Conservation (phyloP, 1,140 invertebrate genomes). For the Xylocopa sonorina region DNA sequence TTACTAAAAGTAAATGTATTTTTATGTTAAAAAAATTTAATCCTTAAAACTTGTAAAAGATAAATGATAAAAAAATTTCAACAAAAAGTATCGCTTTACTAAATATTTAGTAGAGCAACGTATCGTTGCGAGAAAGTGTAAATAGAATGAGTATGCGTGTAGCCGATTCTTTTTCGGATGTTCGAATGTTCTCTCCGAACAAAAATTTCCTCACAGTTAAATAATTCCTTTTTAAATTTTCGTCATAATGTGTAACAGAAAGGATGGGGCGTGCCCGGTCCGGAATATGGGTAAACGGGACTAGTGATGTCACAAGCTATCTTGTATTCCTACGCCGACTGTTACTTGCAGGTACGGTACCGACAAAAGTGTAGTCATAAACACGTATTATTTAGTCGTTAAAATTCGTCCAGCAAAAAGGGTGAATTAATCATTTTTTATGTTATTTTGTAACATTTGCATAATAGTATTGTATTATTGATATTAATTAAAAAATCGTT, state of each 20-base stretch:
- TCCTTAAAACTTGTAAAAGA: no score
- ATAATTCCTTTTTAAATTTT: constrained; percentile 7
- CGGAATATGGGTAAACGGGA: constrained; percentile 71
- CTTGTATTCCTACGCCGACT: constrained; percentile 69
- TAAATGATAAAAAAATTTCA: no score
- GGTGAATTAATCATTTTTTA: neutral
- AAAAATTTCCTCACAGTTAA: neutral
- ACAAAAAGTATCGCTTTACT: neutral
- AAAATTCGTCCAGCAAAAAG: neutral
- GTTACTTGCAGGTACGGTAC: constrained; percentile 47
- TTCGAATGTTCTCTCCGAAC: no score
- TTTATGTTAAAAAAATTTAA: no score
- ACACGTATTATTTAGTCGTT: neutral
- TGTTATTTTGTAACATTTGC: neutral
- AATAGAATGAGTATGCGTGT: neutral
- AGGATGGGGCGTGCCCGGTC: constrained; percentile 75
- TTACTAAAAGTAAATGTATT: no score
- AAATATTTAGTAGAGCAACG: neutral
- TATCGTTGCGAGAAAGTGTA: neutral
- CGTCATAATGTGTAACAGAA: constrained; percentile 14
- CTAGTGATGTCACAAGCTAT: constrained; percentile 73
- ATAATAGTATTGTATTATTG: neutral
- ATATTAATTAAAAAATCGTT: neutral
- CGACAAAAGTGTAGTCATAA: constrained; percentile 7
- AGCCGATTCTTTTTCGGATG: neutral